Percentiles rank a stretch among this genome's conserved stretches.
Conservation (phyloP, 2,888 invertebrate genomes). For the Lycophotia porphyrea region DNA sequence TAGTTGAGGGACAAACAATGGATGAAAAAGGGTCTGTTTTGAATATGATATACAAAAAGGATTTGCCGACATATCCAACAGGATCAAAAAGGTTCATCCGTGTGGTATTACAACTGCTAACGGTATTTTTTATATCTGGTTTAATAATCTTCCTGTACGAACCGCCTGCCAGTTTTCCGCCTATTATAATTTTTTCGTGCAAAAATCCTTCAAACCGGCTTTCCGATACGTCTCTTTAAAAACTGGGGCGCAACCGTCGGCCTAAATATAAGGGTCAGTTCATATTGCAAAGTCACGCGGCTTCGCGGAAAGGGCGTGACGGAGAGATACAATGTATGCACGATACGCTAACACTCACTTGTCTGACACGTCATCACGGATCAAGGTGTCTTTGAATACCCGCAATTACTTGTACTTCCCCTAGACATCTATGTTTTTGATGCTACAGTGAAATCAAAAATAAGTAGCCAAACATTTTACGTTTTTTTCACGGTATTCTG, state of each 20-base stretch:
- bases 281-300: slow-evolving; percentile 69
- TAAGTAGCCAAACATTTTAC: not conserved
- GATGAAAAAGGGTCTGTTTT: slow-evolving; percentile 32
- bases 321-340: slow-evolving; percentile 53
- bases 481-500: not conserved
- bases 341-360: slow-evolving; percentile 33
- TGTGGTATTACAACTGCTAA: slow-evolving; percentile 15
- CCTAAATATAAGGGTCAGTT: slow-evolving; percentile 71
- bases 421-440: not conserved
- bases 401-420: slow-evolving; percentile 3
- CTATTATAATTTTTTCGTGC: slow-evolving; percentile 50
- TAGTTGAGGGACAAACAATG: slow-evolving; percentile 22
- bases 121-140: slow-evolving; percentile 27
- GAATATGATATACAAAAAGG: slow-evolving; percentile 24
- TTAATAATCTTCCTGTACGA: slow-evolving; percentile 15
- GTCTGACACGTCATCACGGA: slow-evolving; percentile 41
- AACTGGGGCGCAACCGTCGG: slow-evolving; percentile 66
- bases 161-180: not conserved
- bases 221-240: slow-evolving; percentile 63
- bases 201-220: slow-evolving; percentile 51
- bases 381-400: slow-evolving; percentile 40
- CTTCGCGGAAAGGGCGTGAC: slow-evolving; percentile 62
- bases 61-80: slow-evolving; percentile 12
- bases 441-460: not conserved
- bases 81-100: slow-evolving; percentile 38